Conservation (phyloP, 2,113 vertebrate species). For the Aviceda subcristata region DNA sequence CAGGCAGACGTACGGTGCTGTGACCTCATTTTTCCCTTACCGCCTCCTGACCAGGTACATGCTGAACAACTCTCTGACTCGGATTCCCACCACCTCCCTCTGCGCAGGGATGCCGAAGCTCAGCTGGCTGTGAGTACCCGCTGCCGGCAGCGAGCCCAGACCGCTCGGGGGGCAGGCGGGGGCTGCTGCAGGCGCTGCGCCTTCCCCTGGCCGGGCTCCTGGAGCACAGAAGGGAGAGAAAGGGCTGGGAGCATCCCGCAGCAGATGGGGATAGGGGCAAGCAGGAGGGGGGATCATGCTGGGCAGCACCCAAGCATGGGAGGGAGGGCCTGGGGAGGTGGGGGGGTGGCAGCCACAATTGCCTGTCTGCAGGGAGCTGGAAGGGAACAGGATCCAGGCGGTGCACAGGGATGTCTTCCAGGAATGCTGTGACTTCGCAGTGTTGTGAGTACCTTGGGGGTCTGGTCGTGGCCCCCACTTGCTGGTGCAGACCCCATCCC, state of each 20-base stretch:
- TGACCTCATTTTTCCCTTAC: accelerated
- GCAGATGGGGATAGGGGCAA: background rate
- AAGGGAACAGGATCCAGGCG: conserved; percentile 56
- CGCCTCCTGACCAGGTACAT: background rate
- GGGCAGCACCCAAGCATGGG: no score
- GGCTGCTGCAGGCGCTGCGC: background rate
- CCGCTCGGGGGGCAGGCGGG: background rate
- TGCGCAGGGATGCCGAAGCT: conserved; percentile 58
- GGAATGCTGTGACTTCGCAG: conserved; percentile 53
- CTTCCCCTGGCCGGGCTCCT: background rate
- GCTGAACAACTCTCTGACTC: conserved; percentile 60
- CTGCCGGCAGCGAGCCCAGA: background rate
- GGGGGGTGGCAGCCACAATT: background rate
- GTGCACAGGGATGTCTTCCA: conserved; percentile 43
- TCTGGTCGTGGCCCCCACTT: accelerated
- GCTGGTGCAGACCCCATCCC: background rate
- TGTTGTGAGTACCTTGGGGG: conserved; percentile 57
- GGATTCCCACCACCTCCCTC: conserved; percentile 42
- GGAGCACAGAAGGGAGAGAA: no score
- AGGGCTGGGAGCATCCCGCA: background rate
- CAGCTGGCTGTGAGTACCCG: conserved; percentile 66
- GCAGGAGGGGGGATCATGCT: background rate
- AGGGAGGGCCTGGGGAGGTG: no score
- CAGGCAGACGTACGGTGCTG: accelerated
- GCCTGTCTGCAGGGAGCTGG: conserved; percentile 57